Conservation (phyloP, 2,888 invertebrate species). For the Drosophila cognata region DNA sequence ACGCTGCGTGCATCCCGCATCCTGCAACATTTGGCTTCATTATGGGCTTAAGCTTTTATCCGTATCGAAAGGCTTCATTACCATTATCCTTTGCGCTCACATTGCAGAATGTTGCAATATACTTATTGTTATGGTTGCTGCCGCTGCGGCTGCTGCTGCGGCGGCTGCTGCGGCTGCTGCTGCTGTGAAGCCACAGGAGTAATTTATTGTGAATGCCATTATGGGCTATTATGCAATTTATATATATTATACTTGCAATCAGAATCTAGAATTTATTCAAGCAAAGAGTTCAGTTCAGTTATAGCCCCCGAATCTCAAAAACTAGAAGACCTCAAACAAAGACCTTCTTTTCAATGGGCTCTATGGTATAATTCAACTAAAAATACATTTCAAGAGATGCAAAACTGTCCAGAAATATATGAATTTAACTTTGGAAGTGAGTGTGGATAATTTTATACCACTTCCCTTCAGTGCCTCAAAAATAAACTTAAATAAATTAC, state of each 20-base stretch:
- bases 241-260: background rate
- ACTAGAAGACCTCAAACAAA: background rate
- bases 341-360: background rate
- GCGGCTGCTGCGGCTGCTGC: background rate
- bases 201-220: background rate
- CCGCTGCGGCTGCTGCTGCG: background rate
- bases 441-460: background rate
- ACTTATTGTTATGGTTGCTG: background rate
- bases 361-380: background rate
- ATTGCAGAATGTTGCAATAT: slow-evolving; percentile 21
- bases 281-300: background rate
- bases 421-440: background rate
- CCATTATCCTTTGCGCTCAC: slow-evolving; percentile 25
- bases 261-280: background rate
- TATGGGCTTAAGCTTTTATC: slow-evolving; percentile 1
- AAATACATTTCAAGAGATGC: too few relatives aligned
- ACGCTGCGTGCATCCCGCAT: background rate
- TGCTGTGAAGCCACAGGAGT: background rate
- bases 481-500: too few relatives aligned
- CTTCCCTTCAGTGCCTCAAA: background rate
- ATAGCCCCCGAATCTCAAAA: background rate
- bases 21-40: background rate
- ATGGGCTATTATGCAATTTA: background rate
- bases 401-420: background rate
- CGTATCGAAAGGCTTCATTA: slow-evolving; percentile 25